Conservation (phyloP, 2,797 vertebrate genomes). For the Danio kyathit region DNA sequence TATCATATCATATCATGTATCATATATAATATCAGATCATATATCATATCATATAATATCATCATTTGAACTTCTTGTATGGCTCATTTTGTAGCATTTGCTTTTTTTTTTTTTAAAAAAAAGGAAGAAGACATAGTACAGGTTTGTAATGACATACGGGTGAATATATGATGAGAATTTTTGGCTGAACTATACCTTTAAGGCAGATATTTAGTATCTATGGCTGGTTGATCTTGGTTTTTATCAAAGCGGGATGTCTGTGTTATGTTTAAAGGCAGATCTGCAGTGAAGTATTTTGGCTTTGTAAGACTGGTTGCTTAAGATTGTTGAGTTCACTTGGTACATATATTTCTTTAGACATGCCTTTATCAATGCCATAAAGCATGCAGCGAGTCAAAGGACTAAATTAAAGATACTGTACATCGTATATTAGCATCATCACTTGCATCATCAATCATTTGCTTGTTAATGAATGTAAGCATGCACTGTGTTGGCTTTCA, state of each 20-base stretch:
- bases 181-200: neutral
- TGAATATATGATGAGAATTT: neutral
- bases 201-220: neutral
- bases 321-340: conserved; percentile 21
- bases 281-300: neutral
- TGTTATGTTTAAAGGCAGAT: conserved; percentile 25
- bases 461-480: neutral
- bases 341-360: conserved; percentile 11
- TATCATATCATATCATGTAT: too few relatives aligned
- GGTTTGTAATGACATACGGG: neutral
- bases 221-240: neutral
- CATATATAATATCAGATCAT: too few relatives aligned
- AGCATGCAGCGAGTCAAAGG: neutral
- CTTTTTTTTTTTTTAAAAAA: too few relatives aligned
- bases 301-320: neutral
- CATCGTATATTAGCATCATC: neutral
- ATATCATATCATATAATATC: too few relatives aligned
- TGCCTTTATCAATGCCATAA: conserved; percentile 18
- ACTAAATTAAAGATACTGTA: conserved; percentile 19
- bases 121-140: neutral
- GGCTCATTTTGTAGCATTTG: neutral
- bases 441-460: neutral
- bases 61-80: neutral
- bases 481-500: neutral
- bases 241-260: conserved; percentile 23